Percentiles rank a stretch among this genome's conserved stretches.
Evolutionary conservation across 2,888 invertebrate genomes (phyloP).

Genomic region (Drosophila sordidapex): DNA sequence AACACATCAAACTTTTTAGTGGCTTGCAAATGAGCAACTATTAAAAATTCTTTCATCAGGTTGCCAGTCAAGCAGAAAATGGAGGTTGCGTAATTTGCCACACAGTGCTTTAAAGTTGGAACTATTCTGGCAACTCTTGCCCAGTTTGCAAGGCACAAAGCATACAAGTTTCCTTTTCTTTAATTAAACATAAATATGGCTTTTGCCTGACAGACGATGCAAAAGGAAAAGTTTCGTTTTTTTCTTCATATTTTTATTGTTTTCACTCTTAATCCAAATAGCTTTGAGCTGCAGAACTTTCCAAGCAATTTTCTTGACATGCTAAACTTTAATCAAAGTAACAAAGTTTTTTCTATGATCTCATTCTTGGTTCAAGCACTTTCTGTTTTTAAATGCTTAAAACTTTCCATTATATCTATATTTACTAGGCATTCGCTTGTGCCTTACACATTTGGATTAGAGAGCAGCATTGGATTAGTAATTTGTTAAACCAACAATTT

Average conservation of each 20-base stretch:
- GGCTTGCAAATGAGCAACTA: conserved; percentile 72
- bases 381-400: neutral
- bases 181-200: conserved; percentile 48
- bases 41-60: conserved; percentile 56
- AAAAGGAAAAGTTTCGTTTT: conserved; percentile 5
- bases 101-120: conserved; percentile 35
- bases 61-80: conserved; percentile 10
- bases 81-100: conserved; percentile 12
- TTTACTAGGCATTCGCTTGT: neutral
- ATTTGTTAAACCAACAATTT: conserved; percentile 80
- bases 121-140: conserved; percentile 25
- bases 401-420: neutral
- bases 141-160: conserved; percentile 22
- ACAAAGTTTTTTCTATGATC: neutral
- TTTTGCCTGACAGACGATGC: conserved; percentile 21
- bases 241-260: neutral
- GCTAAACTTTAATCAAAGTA: neutral
- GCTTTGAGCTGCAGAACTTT: neutral
- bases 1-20: conserved; percentile 59
- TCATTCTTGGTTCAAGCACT: neutral
- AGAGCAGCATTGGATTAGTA: conserved; percentile 71
- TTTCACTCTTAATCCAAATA: neutral
- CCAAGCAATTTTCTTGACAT: neutral
- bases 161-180: conserved; percentile 24
- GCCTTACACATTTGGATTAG: conserved; percentile 20